phyloP scores from a whole-genome alignment of 2,888 invertebrate species.

The Ormyrus rosae region DNA sequence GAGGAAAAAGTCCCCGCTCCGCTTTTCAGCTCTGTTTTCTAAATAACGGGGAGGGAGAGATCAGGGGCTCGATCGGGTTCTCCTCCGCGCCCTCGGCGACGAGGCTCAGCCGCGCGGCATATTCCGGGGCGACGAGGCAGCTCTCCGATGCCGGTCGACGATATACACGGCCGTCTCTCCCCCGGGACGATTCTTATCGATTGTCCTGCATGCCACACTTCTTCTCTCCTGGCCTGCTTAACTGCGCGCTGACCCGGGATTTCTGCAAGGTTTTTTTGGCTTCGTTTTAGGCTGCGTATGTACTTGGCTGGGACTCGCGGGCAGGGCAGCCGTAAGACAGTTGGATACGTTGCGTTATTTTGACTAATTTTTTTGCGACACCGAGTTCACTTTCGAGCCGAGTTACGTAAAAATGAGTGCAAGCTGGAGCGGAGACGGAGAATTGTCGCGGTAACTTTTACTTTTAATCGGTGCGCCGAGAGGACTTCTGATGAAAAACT shows the following conservation, averaged over 20 bases:
- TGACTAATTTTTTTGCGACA: too few relatives aligned
- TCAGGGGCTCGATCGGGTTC: not conserved
- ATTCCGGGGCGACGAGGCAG: not conserved
- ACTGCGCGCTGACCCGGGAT: not conserved
- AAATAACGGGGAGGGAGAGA: conserved; percentile 5
- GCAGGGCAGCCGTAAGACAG: too few relatives aligned
- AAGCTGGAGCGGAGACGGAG: too few relatives aligned
- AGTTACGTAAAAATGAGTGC: too few relatives aligned
- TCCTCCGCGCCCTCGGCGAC: not conserved
- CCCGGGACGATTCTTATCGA: conserved; percentile 49
- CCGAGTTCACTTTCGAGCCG: too few relatives aligned
- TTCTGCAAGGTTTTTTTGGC: not conserved
- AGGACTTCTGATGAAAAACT: too few relatives aligned
- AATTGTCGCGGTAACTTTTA: too few relatives aligned
- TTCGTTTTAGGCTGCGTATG: not conserved
- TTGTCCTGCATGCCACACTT: too few relatives aligned
- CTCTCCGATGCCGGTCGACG: conserved; percentile 30
- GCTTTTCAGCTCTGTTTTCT: not conserved
- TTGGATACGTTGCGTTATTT: too few relatives aligned
- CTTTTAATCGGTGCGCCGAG: too few relatives aligned
- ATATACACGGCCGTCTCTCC: conserved; percentile 11
- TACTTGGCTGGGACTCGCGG: not conserved
- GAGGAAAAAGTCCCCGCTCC: not conserved
- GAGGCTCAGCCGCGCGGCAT: too few relatives aligned
- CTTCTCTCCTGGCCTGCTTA: conserved; percentile 13